Evolutionary conservation across 2,888 invertebrate species (phyloP).

Genomic region (Mythimna pallens): DNA sequence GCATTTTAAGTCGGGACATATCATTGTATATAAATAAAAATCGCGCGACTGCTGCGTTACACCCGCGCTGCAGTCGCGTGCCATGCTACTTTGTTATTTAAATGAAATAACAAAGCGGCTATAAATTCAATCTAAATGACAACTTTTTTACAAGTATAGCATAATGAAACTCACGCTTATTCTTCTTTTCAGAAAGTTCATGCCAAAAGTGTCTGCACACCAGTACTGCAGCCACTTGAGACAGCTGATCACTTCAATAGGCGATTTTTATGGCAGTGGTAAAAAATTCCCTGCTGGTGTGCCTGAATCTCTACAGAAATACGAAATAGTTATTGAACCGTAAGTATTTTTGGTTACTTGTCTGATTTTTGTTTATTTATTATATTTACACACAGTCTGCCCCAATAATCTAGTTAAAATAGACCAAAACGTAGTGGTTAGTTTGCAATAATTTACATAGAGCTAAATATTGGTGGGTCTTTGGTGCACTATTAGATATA

Average conservation of each 20-base stretch:
- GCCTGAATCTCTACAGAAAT: constrained; percentile 93
- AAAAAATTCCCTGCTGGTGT: constrained; percentile 93
- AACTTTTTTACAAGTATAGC: background rate
- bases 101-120: too few species aligned
- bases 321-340: constrained; percentile 97
- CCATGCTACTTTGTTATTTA: too few species aligned
- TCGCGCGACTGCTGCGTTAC: too few species aligned
- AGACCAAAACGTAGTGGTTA: too few species aligned
- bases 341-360: constrained; percentile 85
- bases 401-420: too few species aligned
- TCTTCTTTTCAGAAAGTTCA: constrained; percentile 93
- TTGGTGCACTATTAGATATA: too few species aligned
- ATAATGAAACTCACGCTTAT: background rate
- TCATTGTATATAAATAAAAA: too few species aligned
- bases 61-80: too few species aligned
- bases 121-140: background rate
- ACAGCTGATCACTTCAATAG: constrained; percentile 95
- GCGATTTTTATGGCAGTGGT: constrained; percentile 91
- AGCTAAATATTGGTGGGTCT: too few species aligned
- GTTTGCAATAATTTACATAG: too few species aligned
- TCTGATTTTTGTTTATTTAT: background rate
- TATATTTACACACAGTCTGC: too few species aligned
- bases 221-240: constrained; percentile 96
- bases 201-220: constrained; percentile 96
- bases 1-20: too few species aligned